Evolutionary conservation across 2,113 vertebrate species (phyloP).

Genomic region (Tautogolabrus adspersus): DNA sequence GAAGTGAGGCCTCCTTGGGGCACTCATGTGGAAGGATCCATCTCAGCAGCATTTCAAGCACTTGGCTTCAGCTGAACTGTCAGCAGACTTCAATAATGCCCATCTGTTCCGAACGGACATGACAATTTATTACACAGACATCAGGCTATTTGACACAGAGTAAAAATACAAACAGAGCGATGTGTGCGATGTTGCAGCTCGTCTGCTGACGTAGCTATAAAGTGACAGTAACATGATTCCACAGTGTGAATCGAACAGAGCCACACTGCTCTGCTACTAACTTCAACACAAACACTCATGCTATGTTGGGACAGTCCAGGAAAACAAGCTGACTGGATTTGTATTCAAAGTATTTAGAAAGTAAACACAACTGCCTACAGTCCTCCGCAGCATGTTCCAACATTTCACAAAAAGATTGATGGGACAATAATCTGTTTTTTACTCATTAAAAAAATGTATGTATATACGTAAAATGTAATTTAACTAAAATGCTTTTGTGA

Average conservation of each 20-base stretch:
- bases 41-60: slow-evolving; percentile 70
- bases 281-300: neutral
- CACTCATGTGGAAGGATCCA: slow-evolving; percentile 61
- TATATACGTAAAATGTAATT: neutral
- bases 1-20: slow-evolving; percentile 61
- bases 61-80: slow-evolving; percentile 63
- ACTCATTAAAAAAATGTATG: neutral
- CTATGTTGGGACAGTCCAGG: neutral
- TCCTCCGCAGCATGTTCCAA: neutral
- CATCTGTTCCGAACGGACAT: slow-evolving; percentile 54
- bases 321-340: neutral
- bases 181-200: neutral
- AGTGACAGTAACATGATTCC: slow-evolving; percentile 21
- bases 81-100: slow-evolving; percentile 65
- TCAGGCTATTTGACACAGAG: slow-evolving; percentile 40
- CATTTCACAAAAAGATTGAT: slow-evolving; percentile 4
- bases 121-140: slow-evolving; percentile 60
- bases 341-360: neutral
- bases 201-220: slow-evolving; percentile 13
- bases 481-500: no score
- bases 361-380: neutral
- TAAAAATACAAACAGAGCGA: slow-evolving; percentile 38
- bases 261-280: neutral
- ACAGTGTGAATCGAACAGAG: neutral
- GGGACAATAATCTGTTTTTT: neutral